Evolutionary conservation across 2,888 invertebrate genomes (phyloP), one percentile per base, ranked within the genome.

Genomic region (Lasioglossum vierecki): DNA sequence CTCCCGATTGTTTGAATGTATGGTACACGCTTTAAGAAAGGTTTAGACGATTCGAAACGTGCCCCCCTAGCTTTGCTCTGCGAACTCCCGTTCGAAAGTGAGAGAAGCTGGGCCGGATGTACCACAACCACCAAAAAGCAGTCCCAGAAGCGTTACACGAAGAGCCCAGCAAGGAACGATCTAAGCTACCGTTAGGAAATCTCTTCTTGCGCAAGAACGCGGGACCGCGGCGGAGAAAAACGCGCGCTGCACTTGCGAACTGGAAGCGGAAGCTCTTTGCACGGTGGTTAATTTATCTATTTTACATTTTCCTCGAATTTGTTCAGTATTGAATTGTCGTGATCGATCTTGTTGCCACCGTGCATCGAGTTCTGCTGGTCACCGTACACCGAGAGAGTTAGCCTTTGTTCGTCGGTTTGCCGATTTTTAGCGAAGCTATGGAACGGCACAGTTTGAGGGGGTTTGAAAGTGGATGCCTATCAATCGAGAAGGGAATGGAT

Each of bases 121-220:
- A 71, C 88, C 88, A 87, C 76, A 83, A 89, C 88, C 85, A 87
- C 30, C 63, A 63, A 63, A 63, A 90, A 89, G 90, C 89, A 86
- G 5, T 73, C 85, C 87, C 83, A 82, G 18, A 39, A 70, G 82
- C 41, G 70, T 75, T 83, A 79, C 79, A 79, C 82, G 80, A 74
- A 76, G 76, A 70, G 79, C 73, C 81, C 78, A 79, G 80, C 85
- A 39, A 39, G 80, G 80, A 85, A 86, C 71, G 86, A 86, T 86
- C 80, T 81, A 81, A 79, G 80, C 83, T 86, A 81, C 79, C 79
- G 80, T 81, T 81, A 80, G 80, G 71, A 77, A 22, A 68, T 84
- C 71, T 68, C 11, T 44, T 46, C 72, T 35, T 53, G 63, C 35
- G 53, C 83, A 18, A 70, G 57, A 60, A 83, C 30, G 46, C 35